Conservation (phyloP, 2,113 vertebrate species). For the Actenoides lindsayi region DNA sequence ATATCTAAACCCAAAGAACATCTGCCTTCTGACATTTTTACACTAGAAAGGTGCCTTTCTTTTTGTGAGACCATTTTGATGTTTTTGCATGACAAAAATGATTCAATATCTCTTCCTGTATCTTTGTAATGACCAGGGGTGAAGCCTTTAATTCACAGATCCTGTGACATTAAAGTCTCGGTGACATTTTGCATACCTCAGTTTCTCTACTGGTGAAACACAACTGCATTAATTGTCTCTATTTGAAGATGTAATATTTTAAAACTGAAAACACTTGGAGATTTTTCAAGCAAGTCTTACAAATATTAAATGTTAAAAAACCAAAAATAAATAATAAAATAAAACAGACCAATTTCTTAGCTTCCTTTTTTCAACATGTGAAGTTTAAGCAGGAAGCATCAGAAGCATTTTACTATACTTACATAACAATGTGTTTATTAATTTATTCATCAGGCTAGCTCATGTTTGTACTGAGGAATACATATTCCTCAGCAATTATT, state of each 20-base stretch:
- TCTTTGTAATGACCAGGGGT: not conserved
- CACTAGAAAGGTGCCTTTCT: not conserved
- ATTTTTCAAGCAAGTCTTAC: not conserved
- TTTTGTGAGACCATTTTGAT: not conserved
- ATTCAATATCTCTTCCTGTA: not conserved
- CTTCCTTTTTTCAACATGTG: not conserved
- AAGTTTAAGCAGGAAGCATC: not conserved
- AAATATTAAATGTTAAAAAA: not conserved
- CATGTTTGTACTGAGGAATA: not conserved
- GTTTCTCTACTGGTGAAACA: not conserved
- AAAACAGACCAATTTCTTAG: not conserved
- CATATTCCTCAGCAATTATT: slow-evolving; percentile 6
- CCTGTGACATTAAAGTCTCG: not conserved
- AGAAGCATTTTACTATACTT: not conserved
- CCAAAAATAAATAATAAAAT: not conserved
- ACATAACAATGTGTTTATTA: slow-evolving; percentile 45
- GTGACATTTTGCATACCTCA: not conserved
- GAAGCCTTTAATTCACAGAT: not conserved
- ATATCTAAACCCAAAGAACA: not conserved
- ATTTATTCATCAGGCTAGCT: slow-evolving; percentile 12
- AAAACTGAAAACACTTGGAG: not conserved
- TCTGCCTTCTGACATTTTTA: not conserved
- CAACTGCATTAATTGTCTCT: not conserved
- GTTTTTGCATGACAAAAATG: not conserved
- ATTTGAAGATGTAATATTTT: not conserved